A percentile compares a stretch with the other conserved stretches of the same genome.
Conservation (phyloP, 2,888 invertebrate genomes). For the Argynnis bischoffii region DNA sequence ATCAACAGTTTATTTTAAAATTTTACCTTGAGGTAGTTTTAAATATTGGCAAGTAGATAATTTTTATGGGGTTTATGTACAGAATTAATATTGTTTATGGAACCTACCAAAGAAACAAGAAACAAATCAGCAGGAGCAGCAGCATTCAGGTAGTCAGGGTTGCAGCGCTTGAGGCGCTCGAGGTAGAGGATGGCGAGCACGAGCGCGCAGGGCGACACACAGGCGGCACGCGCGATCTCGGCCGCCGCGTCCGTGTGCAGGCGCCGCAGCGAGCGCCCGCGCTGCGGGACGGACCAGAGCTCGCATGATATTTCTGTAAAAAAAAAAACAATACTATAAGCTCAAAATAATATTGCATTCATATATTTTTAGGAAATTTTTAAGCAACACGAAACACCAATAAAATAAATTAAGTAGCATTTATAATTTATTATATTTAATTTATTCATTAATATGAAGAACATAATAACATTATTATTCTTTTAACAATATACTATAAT, state of each 20-base stretch:
- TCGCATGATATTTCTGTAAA: constrained; percentile 90
- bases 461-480: too few relatives aligned
- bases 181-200: constrained; percentile 96
- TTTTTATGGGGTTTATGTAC: background rate
- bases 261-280: constrained; percentile 88
- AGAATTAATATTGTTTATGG: background rate
- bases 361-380: background rate
- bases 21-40: too few relatives aligned
- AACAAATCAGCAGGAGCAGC: constrained; percentile 96
- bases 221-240: constrained; percentile 88
- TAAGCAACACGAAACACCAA: background rate
- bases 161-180: constrained; percentile 91
- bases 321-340: background rate
- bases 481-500: too few relatives aligned
- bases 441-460: too few relatives aligned
- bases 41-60: background rate
- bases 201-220: constrained; percentile 95
- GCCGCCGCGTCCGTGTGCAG: constrained; percentile 90
- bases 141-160: constrained; percentile 91
- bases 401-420: background rate
- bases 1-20: too few relatives aligned
- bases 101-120: constrained; percentile 93
- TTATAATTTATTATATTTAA: too few relatives aligned
- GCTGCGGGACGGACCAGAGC: constrained; percentile 90
- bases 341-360: background rate